Percentiles rank a stretch among this genome's conserved stretches.
Evolutionary conservation across 2,888 invertebrate species (phyloP).

Genomic region (Ethmia dodecea): DNA sequence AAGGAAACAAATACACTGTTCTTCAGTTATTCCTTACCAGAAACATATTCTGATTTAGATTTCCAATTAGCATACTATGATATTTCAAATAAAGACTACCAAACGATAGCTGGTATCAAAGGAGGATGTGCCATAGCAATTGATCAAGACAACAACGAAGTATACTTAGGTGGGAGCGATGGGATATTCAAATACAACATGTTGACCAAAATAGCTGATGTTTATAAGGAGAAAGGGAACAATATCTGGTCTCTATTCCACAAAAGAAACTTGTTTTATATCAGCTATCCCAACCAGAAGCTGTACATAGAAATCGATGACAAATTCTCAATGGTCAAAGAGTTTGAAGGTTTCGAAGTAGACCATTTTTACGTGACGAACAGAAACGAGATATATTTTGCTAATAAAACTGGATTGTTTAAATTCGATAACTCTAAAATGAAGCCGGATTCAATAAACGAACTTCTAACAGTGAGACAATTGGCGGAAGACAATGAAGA

Average conservation of each 20-base stretch:
- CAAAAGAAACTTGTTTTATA: conserved; percentile 46
- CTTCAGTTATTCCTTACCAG: conserved; percentile 43
- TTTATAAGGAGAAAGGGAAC: conserved; percentile 42
- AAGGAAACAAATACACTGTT: conserved; percentile 41
- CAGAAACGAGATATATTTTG: conserved; percentile 36
- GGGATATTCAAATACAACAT: conserved; percentile 55
- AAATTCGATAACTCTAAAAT: conserved; percentile 32
- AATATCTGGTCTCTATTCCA: conserved; percentile 51
- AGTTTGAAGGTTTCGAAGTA: conserved; percentile 46
- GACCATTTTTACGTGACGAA: conserved; percentile 42
- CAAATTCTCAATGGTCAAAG: conserved; percentile 41
- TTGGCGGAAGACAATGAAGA: conserved; percentile 49
- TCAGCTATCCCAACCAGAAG: conserved; percentile 52
- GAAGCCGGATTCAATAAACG: conserved; percentile 27
- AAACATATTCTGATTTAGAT: conserved; percentile 43
- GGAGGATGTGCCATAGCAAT: conserved; percentile 51
- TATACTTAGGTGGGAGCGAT: conserved; percentile 53
- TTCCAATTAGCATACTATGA: conserved; percentile 44
- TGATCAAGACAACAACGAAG: conserved; percentile 40
- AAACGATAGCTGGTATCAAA: conserved; percentile 40
- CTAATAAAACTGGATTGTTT: conserved; percentile 48
- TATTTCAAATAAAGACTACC: conserved; percentile 36
- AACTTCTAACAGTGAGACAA: conserved; percentile 42
- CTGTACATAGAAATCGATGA: conserved; percentile 44
- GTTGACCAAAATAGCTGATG: conserved; percentile 43